Conservation (phyloP, 2,888 invertebrate species). For the Eubasilissa splendida region DNA sequence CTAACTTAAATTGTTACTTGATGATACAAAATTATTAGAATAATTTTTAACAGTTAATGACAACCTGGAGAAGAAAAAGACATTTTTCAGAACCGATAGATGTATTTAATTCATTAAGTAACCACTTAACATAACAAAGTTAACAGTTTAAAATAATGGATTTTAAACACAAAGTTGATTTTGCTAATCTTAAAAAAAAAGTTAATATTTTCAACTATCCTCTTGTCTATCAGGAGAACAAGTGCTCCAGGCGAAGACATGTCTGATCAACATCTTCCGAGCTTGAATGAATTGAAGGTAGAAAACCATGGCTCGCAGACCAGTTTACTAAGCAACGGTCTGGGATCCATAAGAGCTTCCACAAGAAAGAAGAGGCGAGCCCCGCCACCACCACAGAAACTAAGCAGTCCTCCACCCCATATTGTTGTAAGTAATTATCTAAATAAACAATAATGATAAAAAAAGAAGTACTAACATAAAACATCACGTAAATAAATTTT, state of each 20-base stretch:
- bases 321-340: conserved; percentile 75
- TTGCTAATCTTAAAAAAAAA: too few relatives aligned
- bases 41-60: too few relatives aligned
- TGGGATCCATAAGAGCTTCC: conserved; percentile 71
- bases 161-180: too few relatives aligned
- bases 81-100: too few relatives aligned
- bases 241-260: conserved; percentile 23
- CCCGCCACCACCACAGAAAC: conserved; percentile 68
- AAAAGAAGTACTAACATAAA: background rate
- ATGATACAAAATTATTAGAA: too few relatives aligned
- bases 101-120: too few relatives aligned
- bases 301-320: conserved; percentile 72
- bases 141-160: too few relatives aligned
- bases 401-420: conserved; percentile 57
- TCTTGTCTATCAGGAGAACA: conserved; percentile 23
- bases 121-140: too few relatives aligned
- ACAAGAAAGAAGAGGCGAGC: conserved; percentile 78
- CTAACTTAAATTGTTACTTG: too few relatives aligned
- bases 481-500: background rate
- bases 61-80: too few relatives aligned
- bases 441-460: too few relatives aligned
- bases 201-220: too few relatives aligned
- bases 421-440: conserved; percentile 44
- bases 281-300: conserved; percentile 43
- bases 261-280: background rate